Evolutionary conservation across 2,888 invertebrate species (phyloP), one percentile per base, ranked within the genome.

Genomic region (Petrolisthes manimaculis): DNA sequence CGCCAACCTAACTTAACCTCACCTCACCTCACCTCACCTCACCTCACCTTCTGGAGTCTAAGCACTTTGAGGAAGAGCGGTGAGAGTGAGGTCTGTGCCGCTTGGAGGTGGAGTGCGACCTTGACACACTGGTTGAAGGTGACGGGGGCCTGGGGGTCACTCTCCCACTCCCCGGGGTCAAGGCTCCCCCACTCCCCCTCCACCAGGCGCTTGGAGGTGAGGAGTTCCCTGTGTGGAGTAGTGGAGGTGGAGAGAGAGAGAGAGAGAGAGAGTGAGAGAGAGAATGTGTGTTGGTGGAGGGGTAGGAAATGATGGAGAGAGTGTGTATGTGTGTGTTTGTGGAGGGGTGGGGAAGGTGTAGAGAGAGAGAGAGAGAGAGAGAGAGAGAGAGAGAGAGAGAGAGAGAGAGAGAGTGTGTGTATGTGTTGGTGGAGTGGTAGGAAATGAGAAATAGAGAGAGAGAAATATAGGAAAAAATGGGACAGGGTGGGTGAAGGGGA

Each of bases 51-150:
- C 61, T 71, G 69, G 5, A 89, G 78, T 37, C 55, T 75, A 18
- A 89, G 78, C 51, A 85, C 77, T 18, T 85, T 84, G 12, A 89
- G 85, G 56, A 85, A 89, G 56, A 89, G 67, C 78, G 77, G 81
- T 56, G 84, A 69, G 69, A 89, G 71, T 54, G 69, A 24, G 14
- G 84, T 89, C 78, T 85, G 82, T 0, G 85, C 77, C 51, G 88
- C 88, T 56, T 89, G 85, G 77, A 90, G 86, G 78, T 90, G 90
- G 75, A 90, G 85, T n/a, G 90, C 88, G 21, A 90, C 90, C 75
- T 80, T 87, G 24, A 90, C 18, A 54, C 90, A 90, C 74, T 85
- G 56, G 21, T 51, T 69, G 85, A 88, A 84, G 83, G 87, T 88
- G 67, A 90, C 86, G 21, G 85, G 90, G 24, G 82, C 74, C 12